Evolutionary conservation across 1,140 invertebrate species (phyloP), one percentile per base, ranked within the genome.

Genomic region (Rhyzopertha dominica): DNA sequence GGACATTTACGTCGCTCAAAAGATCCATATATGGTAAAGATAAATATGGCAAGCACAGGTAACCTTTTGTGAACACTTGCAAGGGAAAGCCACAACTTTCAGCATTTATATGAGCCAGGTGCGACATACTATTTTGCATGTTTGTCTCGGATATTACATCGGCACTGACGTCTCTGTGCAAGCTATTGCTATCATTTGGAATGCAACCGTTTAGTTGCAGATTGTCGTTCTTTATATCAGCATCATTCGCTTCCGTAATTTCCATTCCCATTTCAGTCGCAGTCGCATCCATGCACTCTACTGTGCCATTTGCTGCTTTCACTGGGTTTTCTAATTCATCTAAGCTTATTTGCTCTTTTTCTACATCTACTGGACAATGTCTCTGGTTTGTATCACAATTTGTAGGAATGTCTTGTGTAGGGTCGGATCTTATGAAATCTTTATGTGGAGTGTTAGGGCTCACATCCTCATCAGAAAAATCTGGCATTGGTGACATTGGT

Each of bases 21-120:
- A 96, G 70, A 73, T 98, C 95, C 71, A 97, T 81, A 67, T 95
- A 97, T 53, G 94, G 90, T 29, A 99, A 73, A 3, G 93, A 97
- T 36, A 98, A 74, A 70, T 98, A 99, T 22, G 96, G 95, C 67
- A 97, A 80, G 65, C 93, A 97, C 5, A 98, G 74, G 62, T 89
- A 91, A 25, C 95, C 95, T 80, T 93, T 87, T 19, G 83, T 85
- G 69, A 96, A 98, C 37, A 97, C 76, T 47, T 80, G 75, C 12
- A 97, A 71, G 2, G 95, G 95, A 54, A 95, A 81, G 10, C 91
- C 92, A 70, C 86, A 95, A 17, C 84, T 78, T 26, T 81, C 73
- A 28, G 80, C 76, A 65, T 81, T 79, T 23, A 85, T 67, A 51
- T 81, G 78, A 18, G 77, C 76, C 5, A 75, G 67, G 49, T 72